Evolutionary conservation across 2,113 vertebrate species (phyloP).

Genomic region (Callospermophilus lateralis): DNA sequence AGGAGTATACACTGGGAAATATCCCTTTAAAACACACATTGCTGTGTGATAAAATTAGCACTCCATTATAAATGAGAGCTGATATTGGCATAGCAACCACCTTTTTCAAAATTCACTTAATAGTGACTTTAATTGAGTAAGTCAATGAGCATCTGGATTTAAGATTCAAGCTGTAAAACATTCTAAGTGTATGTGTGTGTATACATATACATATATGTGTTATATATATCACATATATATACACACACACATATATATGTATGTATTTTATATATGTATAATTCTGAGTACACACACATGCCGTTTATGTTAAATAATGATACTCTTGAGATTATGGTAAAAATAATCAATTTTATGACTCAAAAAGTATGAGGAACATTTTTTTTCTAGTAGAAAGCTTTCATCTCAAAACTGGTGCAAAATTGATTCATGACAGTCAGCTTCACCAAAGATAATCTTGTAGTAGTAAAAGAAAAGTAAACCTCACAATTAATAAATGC

Average conservation of each 20-base stretch:
- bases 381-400: neutral
- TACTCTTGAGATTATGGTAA: neutral
- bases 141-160: conserved; percentile 14
- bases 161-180: conserved; percentile 8
- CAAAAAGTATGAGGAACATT: neutral
- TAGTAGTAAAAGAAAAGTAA: neutral
- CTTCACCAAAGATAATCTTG: neutral
- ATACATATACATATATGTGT: neutral
- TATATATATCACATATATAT: no score
- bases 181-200: neutral
- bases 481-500: neutral
- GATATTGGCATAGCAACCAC: conserved; percentile 67
- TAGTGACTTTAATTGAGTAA: conserved; percentile 58
- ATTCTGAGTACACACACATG: no score
- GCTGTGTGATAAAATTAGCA: conserved; percentile 55
- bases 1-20: neutral
- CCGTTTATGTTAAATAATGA: neutral
- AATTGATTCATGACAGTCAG: neutral
- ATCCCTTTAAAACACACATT: conserved; percentile 46
- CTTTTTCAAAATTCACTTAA: conserved; percentile 57
- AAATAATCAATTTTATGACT: neutral
- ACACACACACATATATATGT: no score
- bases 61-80: conserved; percentile 36
- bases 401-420: neutral
- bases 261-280: neutral